Base-by-base conservation (phyloP, 1,140 invertebrate genomes). In the Eumaeus atala region DNA sequence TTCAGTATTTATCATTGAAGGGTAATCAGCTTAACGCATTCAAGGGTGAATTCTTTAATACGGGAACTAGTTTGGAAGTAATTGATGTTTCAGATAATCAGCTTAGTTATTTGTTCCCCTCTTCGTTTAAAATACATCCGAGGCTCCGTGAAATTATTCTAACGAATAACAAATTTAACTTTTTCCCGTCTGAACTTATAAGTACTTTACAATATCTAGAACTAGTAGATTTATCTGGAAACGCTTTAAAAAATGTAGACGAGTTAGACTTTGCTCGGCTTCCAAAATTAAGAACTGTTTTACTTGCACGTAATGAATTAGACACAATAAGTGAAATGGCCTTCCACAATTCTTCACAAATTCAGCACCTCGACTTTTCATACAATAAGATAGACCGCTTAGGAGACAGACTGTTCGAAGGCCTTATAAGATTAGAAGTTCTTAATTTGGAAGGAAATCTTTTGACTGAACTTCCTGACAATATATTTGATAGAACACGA, bases 321-420 rank as follows among this genome's bases (percentile, higher is more conserved):
- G 94, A 95, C 67, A 90, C 91, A 53, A 90, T 97, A 9, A 93
- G 92, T 61, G 95, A 96, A 85, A 92, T 94, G 85, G 93, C 95
- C 0, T 97, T 97, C 76, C 93, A 96, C 64, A 97, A 97, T 74
- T 97, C 95, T 0, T 93, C 95, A 0, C 95, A 96, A 82, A 88
- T 97, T 52, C 95, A 97, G 74, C 70, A 91, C 10, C 72, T 97
- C 21, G 92, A 96, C 81, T 83, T 97, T 37, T 91, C 92, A 0
- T 67, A 87, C 44, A 97, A 97, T 76, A 90, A 90, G 54, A 83
- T 97, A 11, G 92, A 95, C 64, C 86, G 91, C 21, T 77, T 97
- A 7, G 92, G 92, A 1, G 94, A 95, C 52, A 89, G 94, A 63
- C 92, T 93, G 1, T 95, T 97, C 82, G 93, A 96, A 77, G 95